Base-by-base conservation (phyloP, 2,797 vertebrate species). In the Rallus crepitans region DNA sequence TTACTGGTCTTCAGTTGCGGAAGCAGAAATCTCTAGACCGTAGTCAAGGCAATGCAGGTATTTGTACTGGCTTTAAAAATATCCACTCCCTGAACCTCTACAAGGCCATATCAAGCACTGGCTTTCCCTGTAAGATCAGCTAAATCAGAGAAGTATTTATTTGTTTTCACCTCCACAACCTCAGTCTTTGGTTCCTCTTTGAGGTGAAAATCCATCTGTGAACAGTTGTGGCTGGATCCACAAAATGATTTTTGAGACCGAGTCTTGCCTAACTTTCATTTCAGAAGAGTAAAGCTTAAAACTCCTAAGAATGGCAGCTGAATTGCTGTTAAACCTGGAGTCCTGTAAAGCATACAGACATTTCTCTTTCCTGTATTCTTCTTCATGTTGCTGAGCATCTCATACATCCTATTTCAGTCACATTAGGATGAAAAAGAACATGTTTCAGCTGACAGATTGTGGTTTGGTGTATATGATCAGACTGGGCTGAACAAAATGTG, bases 51-150 rank as follows among this genome's bases (percentile, higher is more conserved):
- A 88, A 94, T 77, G 30, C 28, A 56, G 33, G 35, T 83, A 39
- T 90, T 94, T 96, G 55, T 82, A 72, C 72, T 47, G 63, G 63
- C 52, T 94, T 96, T 81, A 83, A 90, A 93, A 90, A 66, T 39
- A 89, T 63, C 69, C 37, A 33, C 15, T 86, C 19, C 17, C 15
- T 66, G 33, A 68, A 94, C 33, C 25, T 79, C 21, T 48, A 3
- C 52, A 73, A 83, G 47, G 55, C 59, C 8, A 0, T 17, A 78
- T 28, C 33, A 88, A 93, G n/a, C 30, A 30, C 47, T 73, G 47
- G 6, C 35, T 91, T 87, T 37, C 35, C 25, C 64, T 68, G 5
- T 68, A 85, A 85, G 39, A 91, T 66, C 79, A 79, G 12, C 6
- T 77, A 86, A 91, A 60, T 60, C 18, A 11, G 20, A 2, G 24